Evolutionary conservation across 1,140 invertebrate species (phyloP).

Genomic region (Hylyphantes graminicola): DNA sequence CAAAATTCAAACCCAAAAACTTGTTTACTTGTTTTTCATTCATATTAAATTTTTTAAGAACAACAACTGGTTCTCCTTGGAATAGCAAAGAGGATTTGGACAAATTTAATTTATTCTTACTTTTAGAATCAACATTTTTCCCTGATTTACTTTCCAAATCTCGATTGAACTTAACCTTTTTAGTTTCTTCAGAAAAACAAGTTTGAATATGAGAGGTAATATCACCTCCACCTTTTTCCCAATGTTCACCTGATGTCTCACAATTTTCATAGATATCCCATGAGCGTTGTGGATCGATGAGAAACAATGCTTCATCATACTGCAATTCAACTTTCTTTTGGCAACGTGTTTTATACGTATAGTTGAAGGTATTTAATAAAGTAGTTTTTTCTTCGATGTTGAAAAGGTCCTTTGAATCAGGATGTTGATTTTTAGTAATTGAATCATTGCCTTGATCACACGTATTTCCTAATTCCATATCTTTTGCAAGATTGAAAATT

Average conservation of each 20-base stretch:
- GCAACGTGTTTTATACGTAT: conserved; percentile 61
- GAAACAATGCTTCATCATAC: conserved; percentile 60
- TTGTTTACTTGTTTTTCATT: conserved; percentile 15
- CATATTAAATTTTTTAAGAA: conserved; percentile 54
- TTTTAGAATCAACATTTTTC: conserved; percentile 21
- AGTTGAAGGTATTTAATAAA: conserved; percentile 62
- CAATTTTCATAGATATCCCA: conserved; percentile 65
- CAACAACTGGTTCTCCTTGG: conserved; percentile 48
- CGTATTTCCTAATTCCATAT: conserved; percentile 67
- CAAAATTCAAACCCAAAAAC: too few species aligned
- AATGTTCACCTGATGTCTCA: conserved; percentile 67
- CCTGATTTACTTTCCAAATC: conserved; percentile 15
- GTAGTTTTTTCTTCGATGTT: conserved; percentile 32
- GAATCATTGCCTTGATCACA: neutral
- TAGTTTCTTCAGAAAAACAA: conserved; percentile 79
- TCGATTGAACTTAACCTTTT: conserved; percentile 39
- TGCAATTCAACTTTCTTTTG: conserved; percentile 63
- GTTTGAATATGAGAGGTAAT: conserved; percentile 83
- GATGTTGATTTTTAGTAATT: neutral
- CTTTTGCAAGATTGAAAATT: conserved; percentile 77
- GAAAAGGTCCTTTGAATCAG: conserved; percentile 1
- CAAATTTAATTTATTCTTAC: conserved; percentile 27
- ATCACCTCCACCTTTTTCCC: conserved; percentile 70
- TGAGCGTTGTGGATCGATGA: conserved; percentile 62
- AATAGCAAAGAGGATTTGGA: conserved; percentile 19